phyloP scores from a whole-genome alignment of 2,113 vertebrate species.

The Chinchilla lanigera region DNA sequence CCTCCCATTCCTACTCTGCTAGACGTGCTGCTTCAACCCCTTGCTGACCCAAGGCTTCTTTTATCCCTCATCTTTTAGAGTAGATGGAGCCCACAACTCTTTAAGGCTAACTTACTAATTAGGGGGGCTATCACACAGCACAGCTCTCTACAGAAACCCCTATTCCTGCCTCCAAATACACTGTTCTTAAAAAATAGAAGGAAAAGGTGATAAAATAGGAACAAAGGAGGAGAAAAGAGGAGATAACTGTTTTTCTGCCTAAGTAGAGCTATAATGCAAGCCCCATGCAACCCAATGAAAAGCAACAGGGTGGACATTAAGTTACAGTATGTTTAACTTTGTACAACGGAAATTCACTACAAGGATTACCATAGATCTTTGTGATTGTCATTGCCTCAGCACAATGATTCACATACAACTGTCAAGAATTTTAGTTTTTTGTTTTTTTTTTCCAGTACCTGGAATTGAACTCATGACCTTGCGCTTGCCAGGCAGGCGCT shows the following conservation, averaged over 20 bases:
- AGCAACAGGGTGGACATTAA: background rate
- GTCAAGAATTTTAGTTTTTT: too few species aligned
- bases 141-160: background rate
- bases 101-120: background rate
- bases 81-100: background rate
- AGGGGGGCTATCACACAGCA: background rate
- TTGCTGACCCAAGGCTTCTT: background rate
- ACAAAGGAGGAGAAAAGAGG: background rate
- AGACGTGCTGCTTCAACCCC: background rate
- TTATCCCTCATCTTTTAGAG: background rate
- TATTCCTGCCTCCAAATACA: background rate
- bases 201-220: background rate
- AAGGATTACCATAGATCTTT: background rate
- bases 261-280: background rate
- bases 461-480: too few species aligned
- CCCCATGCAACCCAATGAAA: background rate
- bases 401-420: background rate
- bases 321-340: background rate
- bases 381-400: background rate
- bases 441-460: too few species aligned
- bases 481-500: too few species aligned
- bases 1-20: background rate
- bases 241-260: background rate
- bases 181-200: conserved; percentile 36
- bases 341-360: background rate